Conservation (phyloP, 1,140 invertebrate genomes). For the Conus betulinus region DNA sequence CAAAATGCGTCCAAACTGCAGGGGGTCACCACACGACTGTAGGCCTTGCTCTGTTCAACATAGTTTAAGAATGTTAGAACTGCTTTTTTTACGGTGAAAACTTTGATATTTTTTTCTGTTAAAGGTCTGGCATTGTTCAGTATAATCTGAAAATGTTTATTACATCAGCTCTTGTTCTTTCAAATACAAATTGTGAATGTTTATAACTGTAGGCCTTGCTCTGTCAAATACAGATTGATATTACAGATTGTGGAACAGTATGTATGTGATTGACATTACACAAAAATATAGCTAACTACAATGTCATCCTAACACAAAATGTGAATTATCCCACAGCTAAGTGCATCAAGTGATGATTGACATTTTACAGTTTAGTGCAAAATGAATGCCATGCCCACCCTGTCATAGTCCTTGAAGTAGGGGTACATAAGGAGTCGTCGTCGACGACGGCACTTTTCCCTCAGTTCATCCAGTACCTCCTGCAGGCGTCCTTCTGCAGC, state of each 20-base stretch:
- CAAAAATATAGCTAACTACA: too few species aligned
- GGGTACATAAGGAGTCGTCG: conserved; percentile 71
- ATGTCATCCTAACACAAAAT: too few species aligned
- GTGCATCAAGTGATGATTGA: too few species aligned
- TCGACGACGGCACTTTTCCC: conserved; percentile 67
- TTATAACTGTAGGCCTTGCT: too few species aligned
- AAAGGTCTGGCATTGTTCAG: not conserved
- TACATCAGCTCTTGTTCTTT: too few species aligned
- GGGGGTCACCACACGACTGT: conserved; percentile 72
- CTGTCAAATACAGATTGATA: too few species aligned
- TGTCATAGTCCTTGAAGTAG: conserved; percentile 76
- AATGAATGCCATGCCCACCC: conserved; percentile 56
- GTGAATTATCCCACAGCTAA: too few species aligned
- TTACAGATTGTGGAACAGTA: too few species aligned
- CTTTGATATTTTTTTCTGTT: not conserved
- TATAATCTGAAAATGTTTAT: too few species aligned
- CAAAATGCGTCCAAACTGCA: conserved; percentile 74
- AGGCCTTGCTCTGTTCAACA: conserved; percentile 68
- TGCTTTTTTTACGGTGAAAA: not conserved
- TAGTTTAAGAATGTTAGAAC: not conserved
- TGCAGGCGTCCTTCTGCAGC: conserved; percentile 62
- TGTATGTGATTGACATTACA: too few species aligned
- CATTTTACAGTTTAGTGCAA: too few species aligned
- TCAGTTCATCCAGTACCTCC: conserved; percentile 63
- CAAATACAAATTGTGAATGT: too few species aligned